Evolutionary conservation across 2,113 vertebrate species (phyloP).

Genomic region (Hippocampus guttulatus): DNA sequence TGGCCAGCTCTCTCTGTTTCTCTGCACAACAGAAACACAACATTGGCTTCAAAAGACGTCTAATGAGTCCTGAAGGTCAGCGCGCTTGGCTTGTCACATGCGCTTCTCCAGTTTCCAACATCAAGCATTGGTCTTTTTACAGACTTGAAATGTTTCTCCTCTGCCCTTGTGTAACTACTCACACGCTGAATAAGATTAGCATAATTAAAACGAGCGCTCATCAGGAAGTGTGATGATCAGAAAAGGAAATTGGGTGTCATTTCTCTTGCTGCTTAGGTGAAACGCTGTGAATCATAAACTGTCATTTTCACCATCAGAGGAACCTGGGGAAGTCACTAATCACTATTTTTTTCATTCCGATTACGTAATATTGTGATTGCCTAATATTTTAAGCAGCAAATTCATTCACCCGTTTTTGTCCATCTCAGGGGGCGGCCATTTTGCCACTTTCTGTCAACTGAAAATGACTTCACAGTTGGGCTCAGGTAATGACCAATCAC

Average conservation of each 20-base stretch:
- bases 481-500: too few species aligned
- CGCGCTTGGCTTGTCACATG: background rate
- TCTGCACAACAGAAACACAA: constrained; percentile 71
- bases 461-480: too few species aligned
- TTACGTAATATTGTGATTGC: too few species aligned
- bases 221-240: background rate
- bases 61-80: background rate
- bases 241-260: background rate
- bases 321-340: too few species aligned
- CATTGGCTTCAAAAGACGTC: background rate
- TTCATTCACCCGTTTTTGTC: too few species aligned
- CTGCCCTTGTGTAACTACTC: background rate
- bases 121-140: background rate
- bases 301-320: background rate
- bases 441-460: too few species aligned
- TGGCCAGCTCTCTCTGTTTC: constrained; percentile 93
- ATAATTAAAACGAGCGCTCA: background rate
- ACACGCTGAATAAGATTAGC: background rate
- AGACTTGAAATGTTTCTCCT: background rate
- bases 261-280: constrained; percentile 5
- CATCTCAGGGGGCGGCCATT: too few species aligned
- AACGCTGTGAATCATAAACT: background rate
- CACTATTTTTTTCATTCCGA: too few species aligned
- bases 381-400: too few species aligned
- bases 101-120: background rate